Conservation (phyloP, 2,888 invertebrate genomes). For the Epinotia nisella region DNA sequence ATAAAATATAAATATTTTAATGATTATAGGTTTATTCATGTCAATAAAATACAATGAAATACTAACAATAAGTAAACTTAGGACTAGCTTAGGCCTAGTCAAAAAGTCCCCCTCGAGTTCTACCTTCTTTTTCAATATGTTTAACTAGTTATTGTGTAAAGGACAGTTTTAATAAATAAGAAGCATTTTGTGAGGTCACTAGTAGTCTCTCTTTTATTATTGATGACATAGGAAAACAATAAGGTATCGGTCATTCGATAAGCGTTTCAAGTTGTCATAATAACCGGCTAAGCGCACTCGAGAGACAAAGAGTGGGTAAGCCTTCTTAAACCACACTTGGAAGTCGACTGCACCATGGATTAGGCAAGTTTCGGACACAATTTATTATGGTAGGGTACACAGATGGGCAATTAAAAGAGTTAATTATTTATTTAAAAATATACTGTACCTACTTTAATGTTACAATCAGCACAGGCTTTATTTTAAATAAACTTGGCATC, state of each 20-base stretch:
- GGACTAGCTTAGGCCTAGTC: too few relatives aligned
- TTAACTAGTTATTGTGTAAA: neutral
- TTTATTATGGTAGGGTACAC: neutral
- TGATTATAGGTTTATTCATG: too few relatives aligned
- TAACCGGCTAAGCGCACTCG: constrained; percentile 31
- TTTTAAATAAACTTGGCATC: too few relatives aligned
- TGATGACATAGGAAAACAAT: neutral
- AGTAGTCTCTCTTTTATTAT: neutral
- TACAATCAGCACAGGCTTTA: too few relatives aligned
- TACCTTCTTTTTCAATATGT: too few relatives aligned
- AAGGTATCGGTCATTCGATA: constrained; percentile 8
- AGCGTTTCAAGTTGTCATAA: constrained; percentile 30
- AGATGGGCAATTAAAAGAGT: neutral
- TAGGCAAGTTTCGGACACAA: neutral
- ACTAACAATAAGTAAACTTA: too few relatives aligned
- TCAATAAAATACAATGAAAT: too few relatives aligned
- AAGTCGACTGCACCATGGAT: neutral
- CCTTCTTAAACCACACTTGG: constrained; percentile 50
- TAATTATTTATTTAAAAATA: too few relatives aligned
- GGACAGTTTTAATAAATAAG: neutral
- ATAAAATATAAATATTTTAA: too few relatives aligned
- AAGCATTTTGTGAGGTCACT: neutral
- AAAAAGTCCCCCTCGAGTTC: too few relatives aligned
- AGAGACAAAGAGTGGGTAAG: constrained; percentile 50
- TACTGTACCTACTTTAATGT: too few relatives aligned